Base-by-base conservation (phyloP, 2,797 vertebrate species). In the Diplodus sargus region DNA sequence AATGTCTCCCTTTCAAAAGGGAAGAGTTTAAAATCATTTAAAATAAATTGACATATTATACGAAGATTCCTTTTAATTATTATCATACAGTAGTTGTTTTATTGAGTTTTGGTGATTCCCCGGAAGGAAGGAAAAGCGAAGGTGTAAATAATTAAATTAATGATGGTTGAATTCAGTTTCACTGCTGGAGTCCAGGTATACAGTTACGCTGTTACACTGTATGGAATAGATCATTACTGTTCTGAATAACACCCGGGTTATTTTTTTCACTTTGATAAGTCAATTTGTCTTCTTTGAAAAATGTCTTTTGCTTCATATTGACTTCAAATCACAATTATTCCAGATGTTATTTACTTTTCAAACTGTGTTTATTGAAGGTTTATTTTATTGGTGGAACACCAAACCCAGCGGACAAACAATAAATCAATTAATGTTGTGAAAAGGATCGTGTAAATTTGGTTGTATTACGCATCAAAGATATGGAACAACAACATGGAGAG, bases 1-100 rank as follows among this genome's bases (percentile, higher is more conserved):
- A 73, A 66, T 78, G 76, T 58, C 20, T 79, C 71, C 13, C 73
- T 70, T 76, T 76, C 22, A 45, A 74, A 72, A 70, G n/a, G 30
- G 22, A 75, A 59, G 9, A 22, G 18, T 51, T 63, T 34, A 2
- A 65, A 65, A 61, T 0, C 34, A 51, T 45, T n/a, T 30, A 10
- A n/a, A 83, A 75, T 70, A 73, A 66, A 76, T 47, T 1, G 1
- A 57, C 62, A 48, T 42, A 62, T 76, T 28, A 16, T 45, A 52
- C 39, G 52, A 64, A 61, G 14, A 0, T 39, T 39, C 10, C 34
- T 39, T 34, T 39, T 39, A 3, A n/a, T 16, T 53, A 39, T 10
- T 39, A 66, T 10, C 25, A 66, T 54, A 49, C 20, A 20, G 16
- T 25, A 12, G 67, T 70, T 67, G 42, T 61, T 54, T 54, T 51